Evolutionary conservation across 2,888 invertebrate genomes (phyloP), one percentile per base, ranked within the genome.

Genomic region (Stenotaenia linearis): DNA sequence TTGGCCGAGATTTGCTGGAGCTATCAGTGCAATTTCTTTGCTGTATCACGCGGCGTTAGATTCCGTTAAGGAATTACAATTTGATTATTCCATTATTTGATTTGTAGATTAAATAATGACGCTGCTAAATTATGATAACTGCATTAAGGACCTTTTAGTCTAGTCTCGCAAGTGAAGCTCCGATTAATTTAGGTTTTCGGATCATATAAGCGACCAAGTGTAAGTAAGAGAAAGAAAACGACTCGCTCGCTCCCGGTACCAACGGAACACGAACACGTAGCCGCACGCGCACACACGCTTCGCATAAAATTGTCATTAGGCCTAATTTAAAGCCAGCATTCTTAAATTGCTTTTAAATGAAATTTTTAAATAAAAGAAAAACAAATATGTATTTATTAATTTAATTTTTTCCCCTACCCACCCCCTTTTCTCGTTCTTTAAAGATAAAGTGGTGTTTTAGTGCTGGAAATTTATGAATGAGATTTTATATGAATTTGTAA

Each of bases 61-160:
- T 75, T 75, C 75, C 7, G 75, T 75, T 75, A 32, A 75, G 75
- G 75, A 75, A 75, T n/a, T n/a, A n/a, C n/a, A n/a, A n/a, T 75
- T 75, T 75, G 75, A 75, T 75, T 75, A 75, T 75, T 75, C 75
- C 23, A 23, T 75, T 75, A 75, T 75, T 75, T 75, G 35, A 75
- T 75, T 75, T 75, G 35, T 35, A 75, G 35, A 75, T 75, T 75
- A 75, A 75, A 75, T 75, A 75, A 75, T 35, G 75, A 30, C 30
- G 32, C 35, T 75, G 75, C 75, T 75, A 75, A 75, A 75, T 75
- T 75, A 75, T 75, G 75, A 75, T 75, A 75, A 75, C 75, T 75
- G 75, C 75, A 75, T 75, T 75, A 75, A 30, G 30, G 32, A 30
- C 30, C 35, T 32, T 75, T 75, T 75, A 30, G 75, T 75, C 32